Evolutionary conservation across 2,113 vertebrate genomes (phyloP).

Genomic region (Butorides virescens): DNA sequence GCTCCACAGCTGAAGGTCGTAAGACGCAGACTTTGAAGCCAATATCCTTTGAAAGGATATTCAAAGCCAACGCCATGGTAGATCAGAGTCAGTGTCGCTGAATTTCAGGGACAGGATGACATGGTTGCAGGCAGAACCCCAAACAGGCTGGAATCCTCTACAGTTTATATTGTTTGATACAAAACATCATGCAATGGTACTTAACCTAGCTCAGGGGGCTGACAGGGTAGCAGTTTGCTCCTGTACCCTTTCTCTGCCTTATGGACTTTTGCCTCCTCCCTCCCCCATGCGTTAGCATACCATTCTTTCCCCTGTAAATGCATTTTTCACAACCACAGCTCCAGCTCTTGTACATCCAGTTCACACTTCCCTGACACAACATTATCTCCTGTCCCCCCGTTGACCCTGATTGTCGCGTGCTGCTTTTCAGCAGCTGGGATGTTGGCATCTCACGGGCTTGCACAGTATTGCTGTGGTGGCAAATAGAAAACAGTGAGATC

Average conservation of each 20-base stretch:
- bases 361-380: background rate
- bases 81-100: background rate
- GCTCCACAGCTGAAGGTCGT: background rate
- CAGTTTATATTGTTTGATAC: background rate
- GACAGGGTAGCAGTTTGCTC: background rate
- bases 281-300: background rate
- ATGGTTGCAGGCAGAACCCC: background rate
- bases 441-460: background rate
- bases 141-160: background rate
- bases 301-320: background rate
- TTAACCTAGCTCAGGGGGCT: background rate
- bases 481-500: background rate
- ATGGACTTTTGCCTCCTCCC: background rate
- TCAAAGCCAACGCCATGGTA: background rate
- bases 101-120: background rate
- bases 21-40: background rate
- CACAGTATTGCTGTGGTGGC: background rate
- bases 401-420: background rate
- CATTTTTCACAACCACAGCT: background rate
- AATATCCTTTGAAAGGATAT: background rate
- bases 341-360: background rate
- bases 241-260: background rate
- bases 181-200: background rate
- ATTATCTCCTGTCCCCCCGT: background rate
- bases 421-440: background rate